Conservation (phyloP, 2,797 vertebrate genomes). For the Sebastes steindachneri region DNA sequence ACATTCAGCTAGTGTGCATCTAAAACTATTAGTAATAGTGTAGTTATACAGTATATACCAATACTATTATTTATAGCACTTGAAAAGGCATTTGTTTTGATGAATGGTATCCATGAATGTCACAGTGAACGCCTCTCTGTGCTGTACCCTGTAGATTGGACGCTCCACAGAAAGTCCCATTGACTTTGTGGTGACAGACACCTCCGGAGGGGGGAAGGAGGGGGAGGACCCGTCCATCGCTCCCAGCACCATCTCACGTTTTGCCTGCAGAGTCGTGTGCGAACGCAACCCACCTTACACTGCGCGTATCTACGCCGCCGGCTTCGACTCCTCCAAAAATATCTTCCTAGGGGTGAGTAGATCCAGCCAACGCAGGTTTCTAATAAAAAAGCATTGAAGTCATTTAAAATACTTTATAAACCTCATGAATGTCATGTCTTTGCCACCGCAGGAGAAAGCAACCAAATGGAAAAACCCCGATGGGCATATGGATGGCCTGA, state of each 20-base stretch:
- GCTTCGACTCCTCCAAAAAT: slow-evolving; percentile 87
- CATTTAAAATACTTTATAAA: background rate
- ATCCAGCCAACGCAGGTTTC: background rate
- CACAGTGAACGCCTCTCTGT: background rate
- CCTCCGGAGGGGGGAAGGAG: slow-evolving; percentile 80
- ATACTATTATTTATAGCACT: too few species aligned
- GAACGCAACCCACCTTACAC: slow-evolving; percentile 85
- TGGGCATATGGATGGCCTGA: slow-evolving; percentile 86
- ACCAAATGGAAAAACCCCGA: slow-evolving; percentile 88
- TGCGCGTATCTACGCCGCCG: slow-evolving; percentile 85
- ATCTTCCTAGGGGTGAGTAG: slow-evolving; percentile 85
- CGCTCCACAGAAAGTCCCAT: slow-evolving; percentile 86
- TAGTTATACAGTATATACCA: background rate
- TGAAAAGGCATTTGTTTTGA: background rate
- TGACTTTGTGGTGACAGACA: slow-evolving; percentile 87
- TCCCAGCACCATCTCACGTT: slow-evolving; percentile 86
- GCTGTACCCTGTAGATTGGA: slow-evolving; percentile 74
- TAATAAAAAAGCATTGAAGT: too few species aligned
- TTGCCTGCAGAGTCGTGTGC: slow-evolving; percentile 85
- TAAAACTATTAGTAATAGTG: background rate
- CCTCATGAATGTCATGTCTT: background rate
- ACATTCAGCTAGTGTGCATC: background rate
- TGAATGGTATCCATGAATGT: background rate
- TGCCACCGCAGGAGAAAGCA: slow-evolving; percentile 79
- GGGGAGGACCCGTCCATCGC: slow-evolving; percentile 82